Evolutionary conservation across 1,140 invertebrate species (phyloP), one percentile per base, ranked within the genome.

Genomic region (Aphis craccivora): DNA sequence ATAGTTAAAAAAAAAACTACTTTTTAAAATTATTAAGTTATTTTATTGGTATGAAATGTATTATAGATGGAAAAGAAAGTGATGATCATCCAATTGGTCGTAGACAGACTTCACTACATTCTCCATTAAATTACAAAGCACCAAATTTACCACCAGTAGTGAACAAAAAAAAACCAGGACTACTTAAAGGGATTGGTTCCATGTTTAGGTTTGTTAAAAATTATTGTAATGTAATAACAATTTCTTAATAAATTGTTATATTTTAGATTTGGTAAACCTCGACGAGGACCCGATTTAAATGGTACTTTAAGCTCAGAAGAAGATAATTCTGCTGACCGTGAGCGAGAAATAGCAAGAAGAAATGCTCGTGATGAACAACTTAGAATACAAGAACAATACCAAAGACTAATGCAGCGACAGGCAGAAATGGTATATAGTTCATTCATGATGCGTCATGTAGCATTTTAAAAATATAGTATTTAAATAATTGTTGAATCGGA

Each of bases 141-240:
- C 94, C 94, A 45, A 95, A 95, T 93, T 94, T 60, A 30, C 93
- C 89, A 83, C 83, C 96, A 93, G 97, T 97, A 94, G 94, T 95
- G 30, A 95, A 96, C 88, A 97, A 97, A 95, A 97, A 97, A 94
- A 97, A 97, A 94, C 96, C 96, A 30, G 96, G 97, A 55, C 95
- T 98, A 23, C 95, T 98, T 55, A 97, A 97, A 94, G 98, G 98
- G 37, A 97, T 98, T 37, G 97, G 97, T 0, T 97, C 97, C 11
- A 98, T 98, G 97, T 97, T 98, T 94, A 96, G 98, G 95, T 96
- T 94, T 35, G 76, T 91, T 81, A 11, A 40, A 30, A 86, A 88
- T 88, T 40, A 87, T 51, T 87, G 5, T 2, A 20, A 18, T 8
- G 6, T 35, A 87, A 51, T n/a, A 22, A 48, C 18, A 35, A 48